Conservation (phyloP, 2,888 invertebrate species). For the Cecidostiba fungosa region DNA sequence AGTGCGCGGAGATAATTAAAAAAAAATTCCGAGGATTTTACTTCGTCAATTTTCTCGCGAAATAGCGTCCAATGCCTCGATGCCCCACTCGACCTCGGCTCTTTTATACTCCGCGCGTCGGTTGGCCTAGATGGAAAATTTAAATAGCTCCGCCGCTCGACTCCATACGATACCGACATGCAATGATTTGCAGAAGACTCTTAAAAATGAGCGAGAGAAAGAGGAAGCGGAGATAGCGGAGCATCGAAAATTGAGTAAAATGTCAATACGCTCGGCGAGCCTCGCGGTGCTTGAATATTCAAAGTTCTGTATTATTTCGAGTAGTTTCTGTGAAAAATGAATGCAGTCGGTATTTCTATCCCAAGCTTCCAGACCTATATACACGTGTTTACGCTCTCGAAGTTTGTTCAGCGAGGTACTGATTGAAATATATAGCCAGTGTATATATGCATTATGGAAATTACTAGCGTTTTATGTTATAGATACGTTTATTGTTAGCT, state of each 20-base stretch:
- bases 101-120: constrained; percentile 12
- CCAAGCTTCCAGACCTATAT: not conserved
- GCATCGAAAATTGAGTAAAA: constrained; percentile 23
- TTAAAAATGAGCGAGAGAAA: not conserved
- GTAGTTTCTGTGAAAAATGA: not conserved
- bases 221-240: not conserved
- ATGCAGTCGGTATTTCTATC: not conserved
- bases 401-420: not conserved
- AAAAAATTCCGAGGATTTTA: not conserved
- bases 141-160: constrained; percentile 10
- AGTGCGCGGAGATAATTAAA: not conserved
- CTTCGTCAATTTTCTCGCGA: not conserved
- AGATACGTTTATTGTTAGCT: not conserved
- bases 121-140: constrained; percentile 10
- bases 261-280: constrained; percentile 1
- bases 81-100: not conserved
- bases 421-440: not conserved
- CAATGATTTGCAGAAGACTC: not conserved
- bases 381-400: not conserved
- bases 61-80: not conserved
- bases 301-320: not conserved
- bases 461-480: not conserved
- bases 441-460: not conserved
- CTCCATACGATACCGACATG: not conserved
- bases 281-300: not conserved